phyloP scores from a whole-genome alignment of 2,888 invertebrate species.

The Venusia cambrica region DNA sequence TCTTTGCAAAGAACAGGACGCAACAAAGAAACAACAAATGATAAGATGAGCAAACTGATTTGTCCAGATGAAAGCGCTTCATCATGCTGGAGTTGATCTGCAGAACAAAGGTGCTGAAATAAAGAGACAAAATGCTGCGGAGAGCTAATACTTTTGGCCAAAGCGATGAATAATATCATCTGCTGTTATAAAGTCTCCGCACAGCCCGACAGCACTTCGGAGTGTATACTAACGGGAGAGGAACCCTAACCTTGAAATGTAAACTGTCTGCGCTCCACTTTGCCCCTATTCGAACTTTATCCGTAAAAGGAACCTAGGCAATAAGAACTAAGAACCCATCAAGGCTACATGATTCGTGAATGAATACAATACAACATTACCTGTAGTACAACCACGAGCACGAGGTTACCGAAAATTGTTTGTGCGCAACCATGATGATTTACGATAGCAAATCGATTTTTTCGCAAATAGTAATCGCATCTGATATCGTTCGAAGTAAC shows the following conservation, averaged over 20 bases:
- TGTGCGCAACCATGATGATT: background rate
- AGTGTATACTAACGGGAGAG: slow-evolving; percentile 26
- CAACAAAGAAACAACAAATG: slow-evolving; percentile 4
- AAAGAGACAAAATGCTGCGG: slow-evolving; percentile 7
- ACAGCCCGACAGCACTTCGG: slow-evolving; percentile 14
- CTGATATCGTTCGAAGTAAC: slow-evolving; percentile 5
- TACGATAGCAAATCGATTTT: background rate
- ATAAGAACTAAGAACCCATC: slow-evolving; percentile 7
- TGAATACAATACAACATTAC: slow-evolving; percentile 1
- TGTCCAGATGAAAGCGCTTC: slow-evolving; percentile 7
- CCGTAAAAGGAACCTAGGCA: slow-evolving; percentile 11
- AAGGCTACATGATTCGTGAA: slow-evolving; percentile 5
- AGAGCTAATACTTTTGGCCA: slow-evolving; percentile 6
- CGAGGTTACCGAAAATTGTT: background rate
- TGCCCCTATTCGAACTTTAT: slow-evolving; percentile 18
- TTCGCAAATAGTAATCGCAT: slow-evolving; percentile 8
- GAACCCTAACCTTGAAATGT: slow-evolving; percentile 41
- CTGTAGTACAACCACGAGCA: background rate
- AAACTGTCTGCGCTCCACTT: slow-evolving; percentile 12
- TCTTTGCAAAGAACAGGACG: slow-evolving; percentile 8
- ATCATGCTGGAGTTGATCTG: slow-evolving; percentile 15
- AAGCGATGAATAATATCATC: slow-evolving; percentile 2
- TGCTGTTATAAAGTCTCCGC: too few relatives aligned
- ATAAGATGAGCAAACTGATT: slow-evolving; percentile 2
- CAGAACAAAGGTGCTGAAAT: slow-evolving; percentile 16